phyloP scores from a whole-genome alignment of 2,797 vertebrate genomes.

The Tympanoctomys barrerae region DNA sequence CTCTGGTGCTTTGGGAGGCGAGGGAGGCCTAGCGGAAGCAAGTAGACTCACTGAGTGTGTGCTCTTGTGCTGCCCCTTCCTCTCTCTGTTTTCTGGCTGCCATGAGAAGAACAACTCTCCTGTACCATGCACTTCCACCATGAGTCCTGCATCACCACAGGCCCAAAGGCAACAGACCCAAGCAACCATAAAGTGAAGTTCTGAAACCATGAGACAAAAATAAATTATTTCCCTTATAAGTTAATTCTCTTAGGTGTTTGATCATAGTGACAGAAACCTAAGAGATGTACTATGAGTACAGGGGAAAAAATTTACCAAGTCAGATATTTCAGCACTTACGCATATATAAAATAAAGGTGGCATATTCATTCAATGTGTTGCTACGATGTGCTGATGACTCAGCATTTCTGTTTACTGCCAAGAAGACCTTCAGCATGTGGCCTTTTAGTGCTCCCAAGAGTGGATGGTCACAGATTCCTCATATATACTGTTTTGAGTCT shows the following conservation, averaged over 20 bases:
- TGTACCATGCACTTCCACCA: too few species aligned
- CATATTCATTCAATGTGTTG: not conserved
- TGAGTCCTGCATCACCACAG: not conserved
- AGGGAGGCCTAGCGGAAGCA: too few species aligned
- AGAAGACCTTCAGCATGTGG: not conserved
- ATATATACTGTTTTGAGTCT: not conserved
- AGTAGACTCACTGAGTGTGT: not conserved
- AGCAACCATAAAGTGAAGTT: not conserved
- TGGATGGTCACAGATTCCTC: not conserved
- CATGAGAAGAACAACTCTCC: not conserved
- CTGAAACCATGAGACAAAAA: not conserved
- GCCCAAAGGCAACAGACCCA: not conserved
- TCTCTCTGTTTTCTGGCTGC: not conserved
- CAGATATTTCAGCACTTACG: not conserved
- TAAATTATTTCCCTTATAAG: not conserved
- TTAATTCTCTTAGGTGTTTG: not conserved
- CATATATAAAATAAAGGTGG: not conserved
- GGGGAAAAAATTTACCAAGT: not conserved
- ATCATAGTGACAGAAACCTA: not conserved
- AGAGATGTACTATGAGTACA: not conserved
- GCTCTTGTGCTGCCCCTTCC: not conserved
- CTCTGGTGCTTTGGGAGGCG: not conserved
- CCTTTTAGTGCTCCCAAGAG: not conserved
- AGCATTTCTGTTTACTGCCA: not conserved
- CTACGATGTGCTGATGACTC: not conserved